phyloP scores from a whole-genome alignment of 2,888 invertebrate genomes.

The Scaptomyza caliginosa region DNA sequence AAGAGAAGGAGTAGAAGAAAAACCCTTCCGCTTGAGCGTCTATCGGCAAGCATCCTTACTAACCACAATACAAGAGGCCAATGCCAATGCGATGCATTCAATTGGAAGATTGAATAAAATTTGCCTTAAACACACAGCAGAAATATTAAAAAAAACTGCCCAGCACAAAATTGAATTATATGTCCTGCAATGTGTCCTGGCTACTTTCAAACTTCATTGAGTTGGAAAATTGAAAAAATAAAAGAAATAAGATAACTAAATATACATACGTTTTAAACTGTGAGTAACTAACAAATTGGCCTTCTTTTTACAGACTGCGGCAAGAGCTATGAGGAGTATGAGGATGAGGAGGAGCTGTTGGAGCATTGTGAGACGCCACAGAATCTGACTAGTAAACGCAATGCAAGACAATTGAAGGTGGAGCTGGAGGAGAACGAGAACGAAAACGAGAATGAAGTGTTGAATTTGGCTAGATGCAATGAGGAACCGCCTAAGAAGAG shows the following conservation, averaged over 20 bases:
- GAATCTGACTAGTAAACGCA: slow-evolving; percentile 76
- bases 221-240: slow-evolving; percentile 83
- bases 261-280: slow-evolving; percentile 41
- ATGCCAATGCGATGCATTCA: slow-evolving; percentile 78
- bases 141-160: slow-evolving; percentile 78
- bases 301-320: slow-evolving; percentile 74
- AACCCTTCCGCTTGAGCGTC: slow-evolving; percentile 72
- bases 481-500: slow-evolving; percentile 62
- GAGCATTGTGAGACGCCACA: slow-evolving; percentile 63
- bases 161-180: slow-evolving; percentile 60
- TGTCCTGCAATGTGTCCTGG: slow-evolving; percentile 27
- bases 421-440: slow-evolving; percentile 60
- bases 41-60: slow-evolving; percentile 63
- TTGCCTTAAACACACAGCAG: slow-evolving; percentile 80
- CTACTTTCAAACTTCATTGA: slow-evolving; percentile 80
- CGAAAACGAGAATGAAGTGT: slow-evolving; percentile 52
- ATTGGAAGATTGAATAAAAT: slow-evolving; percentile 84
- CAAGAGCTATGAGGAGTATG: slow-evolving; percentile 73
- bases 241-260: background rate
- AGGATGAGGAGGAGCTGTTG: slow-evolving; percentile 35
- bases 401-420: slow-evolving; percentile 53
- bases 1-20: slow-evolving; percentile 24
- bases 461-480: slow-evolving; percentile 72
- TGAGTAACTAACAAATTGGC: slow-evolving; percentile 13
- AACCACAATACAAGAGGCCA: slow-evolving; percentile 64